These are phyloP conservation scores for Phalangium opilio DNA, from an alignment of 2,888 invertebrate genomes.

Conservation along the genomic window DNA sequence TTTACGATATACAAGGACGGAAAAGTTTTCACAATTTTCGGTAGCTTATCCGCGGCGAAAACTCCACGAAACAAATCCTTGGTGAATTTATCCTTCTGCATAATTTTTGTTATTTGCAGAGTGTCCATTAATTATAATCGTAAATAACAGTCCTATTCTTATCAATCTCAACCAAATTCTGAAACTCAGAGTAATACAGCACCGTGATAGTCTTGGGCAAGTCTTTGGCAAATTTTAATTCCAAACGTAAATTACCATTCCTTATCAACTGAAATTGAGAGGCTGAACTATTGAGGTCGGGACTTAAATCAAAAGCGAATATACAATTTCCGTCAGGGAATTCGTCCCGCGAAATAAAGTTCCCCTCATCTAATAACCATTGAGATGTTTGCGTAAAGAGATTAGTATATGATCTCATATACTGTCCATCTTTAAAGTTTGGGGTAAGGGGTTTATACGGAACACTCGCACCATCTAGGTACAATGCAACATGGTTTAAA, in stretches of 20 bases:
- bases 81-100: not conserved
- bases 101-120: too few relatives aligned
- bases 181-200: constrained; percentile 24
- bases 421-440: constrained; percentile 3
- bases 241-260: constrained; percentile 21
- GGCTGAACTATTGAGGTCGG: constrained; percentile 15
- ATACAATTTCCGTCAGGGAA: constrained; percentile 18
- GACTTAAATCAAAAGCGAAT: constrained; percentile 23
- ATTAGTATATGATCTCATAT: constrained; percentile 22
- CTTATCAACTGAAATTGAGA: constrained; percentile 1
- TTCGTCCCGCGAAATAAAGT: constrained; percentile 13
- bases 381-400: constrained; percentile 20
- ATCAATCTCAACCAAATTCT: constrained; percentile 24
- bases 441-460: constrained; percentile 15
- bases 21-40: not conserved
- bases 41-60: not conserved
- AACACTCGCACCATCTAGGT: constrained; percentile 20
- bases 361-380: constrained; percentile 20
- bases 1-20: constrained; percentile 3
- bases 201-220: constrained; percentile 20
- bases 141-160: too few relatives aligned
- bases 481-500: constrained; percentile 14
- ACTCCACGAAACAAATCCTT: constrained; percentile 1
- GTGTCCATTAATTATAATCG: too few relatives aligned
- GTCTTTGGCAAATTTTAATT: constrained; percentile 20